phyloP scores from a whole-genome alignment of 2,113 vertebrate species.

The Symphodus melops region DNA sequence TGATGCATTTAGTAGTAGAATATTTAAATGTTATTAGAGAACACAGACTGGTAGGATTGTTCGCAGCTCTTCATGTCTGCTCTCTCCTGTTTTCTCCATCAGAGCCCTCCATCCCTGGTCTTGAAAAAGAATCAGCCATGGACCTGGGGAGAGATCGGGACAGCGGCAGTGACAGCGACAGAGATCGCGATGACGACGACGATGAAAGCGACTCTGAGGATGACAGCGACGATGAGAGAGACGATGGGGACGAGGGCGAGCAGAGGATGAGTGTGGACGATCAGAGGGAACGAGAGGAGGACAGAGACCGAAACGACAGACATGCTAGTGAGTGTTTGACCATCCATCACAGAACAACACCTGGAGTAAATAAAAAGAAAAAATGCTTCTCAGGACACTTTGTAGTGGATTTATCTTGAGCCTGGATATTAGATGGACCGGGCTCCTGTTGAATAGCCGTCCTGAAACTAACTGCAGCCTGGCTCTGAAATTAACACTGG shows the following conservation, averaged over 20 bases:
- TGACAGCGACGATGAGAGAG: constrained; percentile 89
- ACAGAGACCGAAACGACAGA: constrained; percentile 58
- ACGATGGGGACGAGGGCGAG: constrained; percentile 72
- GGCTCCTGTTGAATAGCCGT: too few relatives aligned
- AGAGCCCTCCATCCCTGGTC: constrained; percentile 71
- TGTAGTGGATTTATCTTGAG: too few relatives aligned
- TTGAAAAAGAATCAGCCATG: constrained; percentile 75
- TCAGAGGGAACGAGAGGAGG: constrained; percentile 66
- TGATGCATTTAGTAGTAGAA: constrained; percentile 48
- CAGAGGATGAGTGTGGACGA: constrained; percentile 61
- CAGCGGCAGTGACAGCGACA: constrained; percentile 91
- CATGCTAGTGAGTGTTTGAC: constrained; percentile 60
- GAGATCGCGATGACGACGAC: constrained; percentile 85
- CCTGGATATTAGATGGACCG: too few relatives aligned
- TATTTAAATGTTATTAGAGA: background rate
- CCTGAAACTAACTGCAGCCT: too few relatives aligned
- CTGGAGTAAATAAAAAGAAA: too few relatives aligned
- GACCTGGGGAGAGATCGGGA: constrained; percentile 89
- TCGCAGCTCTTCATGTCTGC: background rate
- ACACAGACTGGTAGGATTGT: background rate
- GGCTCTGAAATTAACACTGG: too few relatives aligned
- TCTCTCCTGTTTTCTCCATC: background rate
- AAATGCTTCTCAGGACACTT: too few relatives aligned
- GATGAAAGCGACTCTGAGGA: constrained; percentile 89
- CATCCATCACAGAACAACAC: too few relatives aligned